Percentiles rank a stretch among this genome's conserved stretches.
These are phyloP conservation scores for Pardosa pseudoannulata DNA, from an alignment of 2,888 invertebrate genomes.

Conservation along the genomic window DNA sequence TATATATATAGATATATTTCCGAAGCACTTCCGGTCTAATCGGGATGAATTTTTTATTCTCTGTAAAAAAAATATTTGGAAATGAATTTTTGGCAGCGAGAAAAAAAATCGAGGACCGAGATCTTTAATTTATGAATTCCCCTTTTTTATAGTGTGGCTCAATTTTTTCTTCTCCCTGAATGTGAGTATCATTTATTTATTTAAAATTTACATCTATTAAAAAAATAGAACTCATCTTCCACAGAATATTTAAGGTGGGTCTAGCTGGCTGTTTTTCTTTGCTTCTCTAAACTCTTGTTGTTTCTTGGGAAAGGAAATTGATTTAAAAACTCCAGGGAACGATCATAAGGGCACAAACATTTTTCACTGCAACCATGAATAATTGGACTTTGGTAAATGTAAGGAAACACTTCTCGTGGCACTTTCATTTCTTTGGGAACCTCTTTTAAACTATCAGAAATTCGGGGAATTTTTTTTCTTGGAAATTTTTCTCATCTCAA, in stretches of 20 bases:
- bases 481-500: not conserved
- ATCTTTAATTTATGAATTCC: constrained; percentile 29
- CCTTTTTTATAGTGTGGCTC: not conserved
- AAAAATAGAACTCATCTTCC: not conserved
- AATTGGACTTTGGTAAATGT: constrained; percentile 9
- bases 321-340: constrained; percentile 15
- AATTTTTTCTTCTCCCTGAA: not conserved
- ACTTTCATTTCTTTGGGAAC: not conserved
- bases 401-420: constrained; percentile 7
- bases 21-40: constrained; percentile 21
- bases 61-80: not conserved
- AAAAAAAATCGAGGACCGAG: constrained; percentile 7
- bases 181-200: constrained; percentile 30
- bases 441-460: not conserved
- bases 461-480: not conserved
- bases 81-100: constrained; percentile 14
- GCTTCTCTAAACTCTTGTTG: not conserved
- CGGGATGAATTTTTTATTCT: constrained; percentile 13
- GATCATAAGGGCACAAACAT: not conserved
- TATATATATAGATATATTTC: constrained; percentile 3
- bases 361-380: constrained; percentile 22
- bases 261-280: not conserved
- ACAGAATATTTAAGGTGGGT: not conserved
- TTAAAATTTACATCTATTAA: constrained; percentile 29
- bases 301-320: not conserved